Base-by-base conservation (phyloP, 2,888 invertebrate genomes). In the Oegoconia quadripuncta region DNA sequence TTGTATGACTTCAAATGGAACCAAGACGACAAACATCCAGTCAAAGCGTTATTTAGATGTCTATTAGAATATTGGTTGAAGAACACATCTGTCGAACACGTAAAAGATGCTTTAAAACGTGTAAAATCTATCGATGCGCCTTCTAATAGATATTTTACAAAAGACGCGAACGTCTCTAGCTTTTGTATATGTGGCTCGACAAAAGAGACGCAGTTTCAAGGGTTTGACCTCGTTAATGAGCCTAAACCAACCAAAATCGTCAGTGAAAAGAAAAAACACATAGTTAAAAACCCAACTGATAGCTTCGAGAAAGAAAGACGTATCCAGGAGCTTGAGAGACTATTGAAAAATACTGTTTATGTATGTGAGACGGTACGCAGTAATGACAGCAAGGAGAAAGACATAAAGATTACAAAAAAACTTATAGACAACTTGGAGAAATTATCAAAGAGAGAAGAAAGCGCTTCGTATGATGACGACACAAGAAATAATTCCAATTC, bases 271-370 rank as follows among this genome's bases (percentile, higher is more conserved):
- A 36, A 47, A 29, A 27, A 1, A 4, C 6, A 5, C n/a, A 27
- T 6, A 1, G 12, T 6, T 3, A 27, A 14, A 27, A 27, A 3
- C 2, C 12, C 3, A 16, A 26, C 64, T 7, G 63, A 67, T 8
- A 78, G 74, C 44, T 71, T 55, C 34, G 63, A 69, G 42, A 80
- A 74, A 49, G 83, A 82, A 41, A 57, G 63, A 37, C 68, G 64
- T 11, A 65, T 82, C 42, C 79, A 81, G 50, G 70, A 81, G 50
- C 52, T 83, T 1, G 84, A 86, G 52, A 69, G 52, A 46, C 41
- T 83, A 13, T 52, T 86, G 1, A 78, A 77, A 52, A 83, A 65
- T 42, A 86, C 81, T 0, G 71, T 84, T 0, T 86, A 84, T 25
- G 50, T 73, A 12, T 79, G 73, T 46, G 74, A 74, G 39, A 70